A percentile compares a stretch with the other conserved stretches of the same genome.
These are phyloP conservation scores for Rhabdomys dilectus DNA, from an alignment of 2,113 vertebrate genomes.

Conservation along the genomic window DNA sequence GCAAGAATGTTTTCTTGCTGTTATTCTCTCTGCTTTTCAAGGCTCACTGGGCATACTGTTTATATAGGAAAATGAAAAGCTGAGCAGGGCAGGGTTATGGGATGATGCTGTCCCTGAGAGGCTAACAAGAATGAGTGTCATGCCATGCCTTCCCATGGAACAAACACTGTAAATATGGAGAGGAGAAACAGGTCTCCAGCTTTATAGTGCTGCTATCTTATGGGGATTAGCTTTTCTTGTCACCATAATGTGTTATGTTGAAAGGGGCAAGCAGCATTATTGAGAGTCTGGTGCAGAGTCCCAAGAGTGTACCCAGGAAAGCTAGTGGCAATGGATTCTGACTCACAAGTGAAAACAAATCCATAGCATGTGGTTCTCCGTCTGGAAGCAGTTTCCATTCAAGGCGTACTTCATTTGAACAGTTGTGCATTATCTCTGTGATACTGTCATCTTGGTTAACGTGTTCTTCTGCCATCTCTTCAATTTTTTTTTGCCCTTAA, in stretches of 20 bases:
- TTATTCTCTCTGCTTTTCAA: not conserved
- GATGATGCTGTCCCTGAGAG: constrained; percentile 4
- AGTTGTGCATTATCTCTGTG: not conserved
- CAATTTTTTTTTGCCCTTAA: not conserved
- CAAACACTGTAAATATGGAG: constrained; percentile 71
- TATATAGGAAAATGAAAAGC: constrained; percentile 70
- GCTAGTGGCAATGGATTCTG: not conserved
- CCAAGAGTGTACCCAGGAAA: constrained; percentile 33
- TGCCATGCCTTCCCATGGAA: constrained; percentile 43
- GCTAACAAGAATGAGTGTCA: constrained; percentile 64
- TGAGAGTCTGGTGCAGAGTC: constrained; percentile 31
- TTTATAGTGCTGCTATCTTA: constrained; percentile 67
- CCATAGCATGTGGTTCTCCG: constrained; percentile 8
- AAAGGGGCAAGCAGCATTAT: constrained; percentile 59
- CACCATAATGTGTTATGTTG: constrained; percentile 72
- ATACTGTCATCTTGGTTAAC: constrained; percentile 36
- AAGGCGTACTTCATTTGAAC: constrained; percentile 4
- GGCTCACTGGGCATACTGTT: constrained; percentile 8
- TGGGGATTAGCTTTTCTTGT: constrained; percentile 64
- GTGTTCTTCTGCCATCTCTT: accelerated
- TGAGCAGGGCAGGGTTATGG: constrained; percentile 47
- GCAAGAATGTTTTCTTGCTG: constrained; percentile 47
- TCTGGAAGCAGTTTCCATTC: constrained; percentile 41
- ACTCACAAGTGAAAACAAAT: constrained; percentile 66
- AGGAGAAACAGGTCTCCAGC: constrained; percentile 55